Percentiles rank a stretch among this genome's conserved stretches.
Conservation (phyloP, 1,140 invertebrate genomes). For the Caerostris darwini region DNA sequence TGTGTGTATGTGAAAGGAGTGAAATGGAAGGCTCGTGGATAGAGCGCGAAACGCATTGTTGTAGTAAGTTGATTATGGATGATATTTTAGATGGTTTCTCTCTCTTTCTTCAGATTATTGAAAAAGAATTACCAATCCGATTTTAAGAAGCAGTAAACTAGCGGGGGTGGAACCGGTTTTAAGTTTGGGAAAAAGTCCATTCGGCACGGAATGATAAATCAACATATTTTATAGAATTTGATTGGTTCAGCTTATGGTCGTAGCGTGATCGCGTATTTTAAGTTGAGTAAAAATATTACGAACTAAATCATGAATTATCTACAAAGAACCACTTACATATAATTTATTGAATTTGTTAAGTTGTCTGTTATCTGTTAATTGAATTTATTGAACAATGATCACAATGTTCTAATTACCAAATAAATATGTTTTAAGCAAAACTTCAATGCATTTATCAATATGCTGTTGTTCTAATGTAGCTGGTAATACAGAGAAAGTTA, state of each 20-base stretch:
- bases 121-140: conserved; percentile 25
- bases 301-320: too few species aligned
- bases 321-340: too few species aligned
- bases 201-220: not conserved
- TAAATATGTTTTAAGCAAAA: too few species aligned
- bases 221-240: not conserved
- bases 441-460: too few species aligned
- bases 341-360: too few species aligned
- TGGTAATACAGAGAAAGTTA: too few species aligned
- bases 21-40: not conserved
- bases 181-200: not conserved
- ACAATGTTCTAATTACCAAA: too few species aligned
- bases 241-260: not conserved
- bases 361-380: too few species aligned
- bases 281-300: too few species aligned
- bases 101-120: conserved; percentile 1
- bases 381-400: too few species aligned
- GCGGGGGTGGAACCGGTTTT: not conserved
- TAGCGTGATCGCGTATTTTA: too few species aligned
- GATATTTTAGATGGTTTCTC: conserved; percentile 21
- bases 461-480: too few species aligned
- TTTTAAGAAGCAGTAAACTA: conserved; percentile 8
- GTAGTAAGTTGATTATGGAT: conserved; percentile 25
- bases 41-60: conserved; percentile 13
- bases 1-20: not conserved